Conservation (phyloP, 2,888 invertebrate genomes). For the Clitarchus hookeri region DNA sequence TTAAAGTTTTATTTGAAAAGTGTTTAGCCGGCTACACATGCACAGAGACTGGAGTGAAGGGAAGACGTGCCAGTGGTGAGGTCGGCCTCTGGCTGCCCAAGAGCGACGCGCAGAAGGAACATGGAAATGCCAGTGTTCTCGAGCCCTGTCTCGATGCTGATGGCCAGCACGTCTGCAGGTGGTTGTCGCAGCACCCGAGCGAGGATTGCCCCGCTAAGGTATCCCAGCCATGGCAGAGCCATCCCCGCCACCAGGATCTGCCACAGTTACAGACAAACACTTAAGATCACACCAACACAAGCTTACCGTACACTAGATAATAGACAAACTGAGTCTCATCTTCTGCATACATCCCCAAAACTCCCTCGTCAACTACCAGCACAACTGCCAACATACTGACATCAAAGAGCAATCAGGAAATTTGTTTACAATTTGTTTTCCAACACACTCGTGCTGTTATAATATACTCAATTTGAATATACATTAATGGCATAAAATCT, state of each 20-base stretch:
- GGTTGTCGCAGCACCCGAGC: slow-evolving; percentile 64
- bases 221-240: slow-evolving; percentile 82
- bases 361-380: too few species aligned
- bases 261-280: not conserved
- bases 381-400: too few species aligned
- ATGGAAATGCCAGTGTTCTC: slow-evolving; percentile 94
- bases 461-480: too few species aligned
- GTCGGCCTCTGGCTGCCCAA: slow-evolving; percentile 85
- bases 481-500: too few species aligned
- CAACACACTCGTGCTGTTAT: too few species aligned
- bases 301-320: too few species aligned
- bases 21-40: not conserved
- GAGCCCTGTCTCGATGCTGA: slow-evolving; percentile 90
- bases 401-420: too few species aligned
- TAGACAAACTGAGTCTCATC: too few species aligned
- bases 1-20: too few species aligned
- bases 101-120: slow-evolving; percentile 78
- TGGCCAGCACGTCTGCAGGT: slow-evolving; percentile 75
- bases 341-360: too few species aligned
- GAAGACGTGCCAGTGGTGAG: slow-evolving; percentile 72
- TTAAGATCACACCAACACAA: too few species aligned
- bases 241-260: slow-evolving; percentile 81
- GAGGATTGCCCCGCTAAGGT: slow-evolving; percentile 67
- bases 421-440: too few species aligned
- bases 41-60: slow-evolving; percentile 6